A percentile compares a stretch with the other conserved stretches of the same genome.
phyloP scores from a whole-genome alignment of 2,888 invertebrate genomes.

The Trimorus sp. region DNA sequence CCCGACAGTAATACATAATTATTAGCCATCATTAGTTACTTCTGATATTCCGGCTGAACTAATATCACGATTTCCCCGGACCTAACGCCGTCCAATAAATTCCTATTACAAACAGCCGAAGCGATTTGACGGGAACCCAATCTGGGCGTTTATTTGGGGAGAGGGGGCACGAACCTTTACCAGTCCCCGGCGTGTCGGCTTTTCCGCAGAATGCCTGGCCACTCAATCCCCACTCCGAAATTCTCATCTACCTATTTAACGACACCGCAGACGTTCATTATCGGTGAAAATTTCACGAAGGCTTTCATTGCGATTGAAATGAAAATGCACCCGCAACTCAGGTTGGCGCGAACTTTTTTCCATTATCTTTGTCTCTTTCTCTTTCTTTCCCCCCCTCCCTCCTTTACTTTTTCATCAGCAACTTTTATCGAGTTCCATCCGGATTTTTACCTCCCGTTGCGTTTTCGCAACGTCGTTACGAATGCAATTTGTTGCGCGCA shows the following conservation, averaged over 20 bases:
- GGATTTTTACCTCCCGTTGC: slow-evolving; percentile 19
- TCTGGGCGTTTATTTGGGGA: neutral
- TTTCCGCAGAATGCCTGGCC: slow-evolving; percentile 14
- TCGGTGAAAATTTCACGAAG: slow-evolving; percentile 81
- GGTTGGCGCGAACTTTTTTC: slow-evolving; percentile 24
- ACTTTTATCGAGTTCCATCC: slow-evolving; percentile 37
- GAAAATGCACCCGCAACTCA: slow-evolving; percentile 41
- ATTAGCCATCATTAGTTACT: neutral
- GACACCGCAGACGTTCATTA: slow-evolving; percentile 54
- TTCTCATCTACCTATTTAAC: slow-evolving; percentile 50
- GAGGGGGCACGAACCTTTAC: slow-evolving; percentile 18
- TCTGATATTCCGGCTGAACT: neutral
- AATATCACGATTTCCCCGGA: neutral
- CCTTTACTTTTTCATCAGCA: slow-evolving; percentile 25
- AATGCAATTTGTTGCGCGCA: slow-evolving; percentile 19
- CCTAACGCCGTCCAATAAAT: slow-evolving; percentile 7
- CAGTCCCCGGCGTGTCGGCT: slow-evolving; percentile 25
- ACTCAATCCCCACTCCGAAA: neutral
- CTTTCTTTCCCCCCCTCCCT: too few species aligned
- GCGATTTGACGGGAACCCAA: slow-evolving; percentile 33
- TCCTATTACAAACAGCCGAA: slow-evolving; percentile 21
- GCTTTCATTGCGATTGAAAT: slow-evolving; percentile 89
- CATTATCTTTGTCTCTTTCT: slow-evolving; percentile 29
- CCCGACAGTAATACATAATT: neutral
- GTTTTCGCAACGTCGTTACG: slow-evolving; percentile 12